Conservation (phyloP, 2,888 invertebrate genomes). For the Microplitis manilae region DNA sequence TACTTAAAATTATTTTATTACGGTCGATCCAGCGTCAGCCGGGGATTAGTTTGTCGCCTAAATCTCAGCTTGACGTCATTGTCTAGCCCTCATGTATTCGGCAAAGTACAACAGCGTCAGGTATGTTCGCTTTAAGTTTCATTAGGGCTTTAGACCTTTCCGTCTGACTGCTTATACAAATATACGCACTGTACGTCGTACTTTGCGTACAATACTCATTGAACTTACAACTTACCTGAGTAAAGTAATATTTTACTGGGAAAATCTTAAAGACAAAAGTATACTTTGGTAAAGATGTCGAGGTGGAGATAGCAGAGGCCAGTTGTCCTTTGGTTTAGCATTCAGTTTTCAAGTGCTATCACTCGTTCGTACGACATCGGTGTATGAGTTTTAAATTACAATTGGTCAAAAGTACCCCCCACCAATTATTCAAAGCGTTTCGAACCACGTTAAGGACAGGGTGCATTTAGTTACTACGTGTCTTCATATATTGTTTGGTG, state of each 20-base stretch:
- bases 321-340: too few species aligned
- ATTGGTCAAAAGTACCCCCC: not conserved
- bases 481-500: not conserved
- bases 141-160: not conserved
- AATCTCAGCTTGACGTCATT: not conserved
- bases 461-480: not conserved
- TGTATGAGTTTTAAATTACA: not conserved
- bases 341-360: not conserved
- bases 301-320: too few species aligned
- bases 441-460: not conserved
- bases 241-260: not conserved
- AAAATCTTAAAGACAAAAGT: not conserved
- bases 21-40: not conserved
- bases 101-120: not conserved
- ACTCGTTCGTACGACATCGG: not conserved
- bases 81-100: not conserved
- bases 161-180: not conserved
- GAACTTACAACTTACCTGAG: not conserved
- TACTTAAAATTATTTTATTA: not conserved
- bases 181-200: not conserved
- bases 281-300: not conserved
- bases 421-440: not conserved
- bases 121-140: not conserved
- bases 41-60: not conserved
- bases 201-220: not conserved